Evolutionary conservation across 1,140 invertebrate genomes (phyloP), one percentile per base, ranked within the genome.

Genomic region (Ptiloglossa arizonensis): DNA sequence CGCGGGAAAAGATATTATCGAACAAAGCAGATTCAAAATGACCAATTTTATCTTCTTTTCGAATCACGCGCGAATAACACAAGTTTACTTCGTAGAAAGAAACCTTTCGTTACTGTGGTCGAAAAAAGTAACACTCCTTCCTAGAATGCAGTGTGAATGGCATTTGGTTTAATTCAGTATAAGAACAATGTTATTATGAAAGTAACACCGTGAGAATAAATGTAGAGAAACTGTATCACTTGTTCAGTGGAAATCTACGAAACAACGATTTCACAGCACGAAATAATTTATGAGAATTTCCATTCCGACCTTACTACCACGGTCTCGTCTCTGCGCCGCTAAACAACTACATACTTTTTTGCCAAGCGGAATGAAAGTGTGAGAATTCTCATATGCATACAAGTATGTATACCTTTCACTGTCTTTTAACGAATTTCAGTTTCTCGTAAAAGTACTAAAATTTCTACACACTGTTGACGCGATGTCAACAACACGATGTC

Each of bases 301-400:
- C 83, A 80, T 60, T 74, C 60, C 79, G 57, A 38, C 48, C 41
- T 82, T 74, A 81, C 81, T 73, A 72, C 59, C 68, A 69, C 75
- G 72, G 64, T 82, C 67, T 77, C 68, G 54, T 81, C 82, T 79
- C 66, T 74, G 71, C 22, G 17, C 32, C 19, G 54, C 19, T 56
- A 17, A 77, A 81, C 63, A 68, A 72, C 60, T 44, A 70, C n/a
- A n/a, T n/a, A n/a, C 67, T 86, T 72, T 87, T 89, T 87, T 35
- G 82, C 74, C 59, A 50, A 29, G 29, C 64, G 32, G 60, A 86
- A 90, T 83, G 89, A 90, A 90, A 90, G 89, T 90, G 87, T 90
- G 89, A 87, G 89, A 90, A 89, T 84, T 81, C 81, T 79, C 78
- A 73, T 87, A 83, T 84, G 81, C 81, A 79, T 82, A 71, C 79